phyloP scores from a whole-genome alignment of 1,140 invertebrate species.

The Drosophila ogumai region DNA sequence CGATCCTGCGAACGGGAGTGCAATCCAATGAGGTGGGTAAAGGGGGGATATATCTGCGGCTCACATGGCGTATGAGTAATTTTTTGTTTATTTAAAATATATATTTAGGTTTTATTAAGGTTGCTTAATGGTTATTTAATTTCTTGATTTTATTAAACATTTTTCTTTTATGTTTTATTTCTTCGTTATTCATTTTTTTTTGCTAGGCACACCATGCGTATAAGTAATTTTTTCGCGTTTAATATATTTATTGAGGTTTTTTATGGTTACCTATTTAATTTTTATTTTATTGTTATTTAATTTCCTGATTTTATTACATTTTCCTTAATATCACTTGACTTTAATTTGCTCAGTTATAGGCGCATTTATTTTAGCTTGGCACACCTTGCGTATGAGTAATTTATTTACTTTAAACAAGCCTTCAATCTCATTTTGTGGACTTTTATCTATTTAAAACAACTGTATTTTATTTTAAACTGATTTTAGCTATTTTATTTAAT shows the following conservation, averaged over 20 bases:
- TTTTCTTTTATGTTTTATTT: too few relatives aligned
- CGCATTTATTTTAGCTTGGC: background rate
- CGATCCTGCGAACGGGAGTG: slow-evolving; percentile 87
- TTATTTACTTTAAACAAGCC: background rate
- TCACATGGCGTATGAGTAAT: slow-evolving; percentile 15
- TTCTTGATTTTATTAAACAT: background rate
- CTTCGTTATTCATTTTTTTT: too few relatives aligned
- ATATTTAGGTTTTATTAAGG: background rate
- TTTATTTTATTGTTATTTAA: too few relatives aligned
- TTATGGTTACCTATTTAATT: background rate
- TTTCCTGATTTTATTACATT: background rate
- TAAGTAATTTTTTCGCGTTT: background rate
- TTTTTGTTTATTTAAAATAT: background rate
- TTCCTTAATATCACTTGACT: background rate
- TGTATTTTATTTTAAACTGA: background rate
- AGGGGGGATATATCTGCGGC: background rate
- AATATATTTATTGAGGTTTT: background rate
- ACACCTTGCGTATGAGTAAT: slow-evolving; percentile 18
- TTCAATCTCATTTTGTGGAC: background rate
- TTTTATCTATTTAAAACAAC: background rate
- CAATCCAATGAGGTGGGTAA: slow-evolving; percentile 63
- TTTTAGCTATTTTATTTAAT: background rate
- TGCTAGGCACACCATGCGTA: too few relatives aligned
- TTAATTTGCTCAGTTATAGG: background rate
- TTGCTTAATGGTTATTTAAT: background rate